These are phyloP conservation scores for Corythaeola cristata DNA, from an alignment of 2,113 vertebrate genomes.

Conservation along the genomic window DNA sequence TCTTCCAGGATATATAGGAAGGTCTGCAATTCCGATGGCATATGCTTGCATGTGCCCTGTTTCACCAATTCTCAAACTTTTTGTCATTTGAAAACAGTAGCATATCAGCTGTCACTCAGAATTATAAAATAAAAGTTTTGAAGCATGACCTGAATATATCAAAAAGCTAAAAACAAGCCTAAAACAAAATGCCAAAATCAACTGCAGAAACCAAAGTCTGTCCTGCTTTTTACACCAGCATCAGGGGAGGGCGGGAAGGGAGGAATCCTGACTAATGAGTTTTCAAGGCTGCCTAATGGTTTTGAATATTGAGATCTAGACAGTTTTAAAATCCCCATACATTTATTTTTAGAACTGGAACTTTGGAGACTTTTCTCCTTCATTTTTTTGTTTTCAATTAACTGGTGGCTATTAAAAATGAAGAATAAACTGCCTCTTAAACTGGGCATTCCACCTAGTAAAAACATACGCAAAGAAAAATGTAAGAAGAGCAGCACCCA, in stretches of 20 bases:
- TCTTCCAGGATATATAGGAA: not conserved
- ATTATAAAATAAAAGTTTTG: not conserved
- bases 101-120: not conserved
- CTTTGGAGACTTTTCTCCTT: not conserved
- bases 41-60: not conserved
- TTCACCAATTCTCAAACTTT: not conserved
- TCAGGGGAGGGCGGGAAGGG: not conserved
- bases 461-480: not conserved
- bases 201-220: constrained; percentile 6
- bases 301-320: not conserved
- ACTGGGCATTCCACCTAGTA: not conserved
- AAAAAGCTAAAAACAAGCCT: constrained; percentile 30
- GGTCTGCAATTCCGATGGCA: not conserved
- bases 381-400: not conserved
- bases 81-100: not conserved
- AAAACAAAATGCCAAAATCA: constrained; percentile 16
- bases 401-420: not conserved
- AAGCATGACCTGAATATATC: not conserved
- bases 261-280: not conserved
- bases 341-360: not conserved
- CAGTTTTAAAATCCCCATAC: not conserved
- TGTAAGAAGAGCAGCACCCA: not conserved
- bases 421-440: not conserved
- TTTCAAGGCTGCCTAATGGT: not conserved
- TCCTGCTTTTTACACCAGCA: constrained; percentile 11